These are phyloP conservation scores for Philonicus albiceps DNA, from an alignment of 2,888 invertebrate genomes.

Conservation along the genomic window DNA sequence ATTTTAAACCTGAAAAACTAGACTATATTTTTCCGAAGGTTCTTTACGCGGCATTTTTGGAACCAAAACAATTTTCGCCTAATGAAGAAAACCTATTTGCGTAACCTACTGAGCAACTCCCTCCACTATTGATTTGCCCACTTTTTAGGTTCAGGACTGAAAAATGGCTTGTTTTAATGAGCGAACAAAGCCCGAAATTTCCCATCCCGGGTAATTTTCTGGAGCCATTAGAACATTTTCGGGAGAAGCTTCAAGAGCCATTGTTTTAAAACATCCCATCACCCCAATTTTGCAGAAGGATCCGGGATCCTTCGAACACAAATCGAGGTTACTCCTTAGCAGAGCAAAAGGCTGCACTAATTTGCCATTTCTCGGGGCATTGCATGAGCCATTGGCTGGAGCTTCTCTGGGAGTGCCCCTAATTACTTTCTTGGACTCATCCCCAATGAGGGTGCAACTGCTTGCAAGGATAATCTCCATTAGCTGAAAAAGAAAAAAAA, in stretches of 20 bases:
- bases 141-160: neutral
- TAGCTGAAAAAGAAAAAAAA: neutral
- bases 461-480: conserved; percentile 31
- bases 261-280: neutral
- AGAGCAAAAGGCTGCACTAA: neutral
- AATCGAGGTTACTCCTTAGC: conserved; percentile 3
- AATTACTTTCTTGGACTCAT: conserved; percentile 17
- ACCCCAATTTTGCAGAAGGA: neutral
- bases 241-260: neutral
- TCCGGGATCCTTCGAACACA: neutral
- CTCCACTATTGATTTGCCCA: neutral
- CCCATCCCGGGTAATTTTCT: neutral
- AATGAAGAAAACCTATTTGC: neutral
- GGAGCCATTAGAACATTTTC: neutral
- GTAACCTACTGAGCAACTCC: neutral
- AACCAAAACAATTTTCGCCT: neutral
- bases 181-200: neutral
- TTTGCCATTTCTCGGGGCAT: conserved; percentile 11
- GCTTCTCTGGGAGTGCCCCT: neutral
- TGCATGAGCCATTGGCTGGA: neutral
- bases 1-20: too few relatives aligned
- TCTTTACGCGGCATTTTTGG: too few relatives aligned
- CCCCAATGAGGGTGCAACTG: neutral
- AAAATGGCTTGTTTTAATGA: neutral
- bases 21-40: too few relatives aligned